phyloP scores from a whole-genome alignment of 1,140 invertebrate species.

The Hyles euphorbiae region DNA sequence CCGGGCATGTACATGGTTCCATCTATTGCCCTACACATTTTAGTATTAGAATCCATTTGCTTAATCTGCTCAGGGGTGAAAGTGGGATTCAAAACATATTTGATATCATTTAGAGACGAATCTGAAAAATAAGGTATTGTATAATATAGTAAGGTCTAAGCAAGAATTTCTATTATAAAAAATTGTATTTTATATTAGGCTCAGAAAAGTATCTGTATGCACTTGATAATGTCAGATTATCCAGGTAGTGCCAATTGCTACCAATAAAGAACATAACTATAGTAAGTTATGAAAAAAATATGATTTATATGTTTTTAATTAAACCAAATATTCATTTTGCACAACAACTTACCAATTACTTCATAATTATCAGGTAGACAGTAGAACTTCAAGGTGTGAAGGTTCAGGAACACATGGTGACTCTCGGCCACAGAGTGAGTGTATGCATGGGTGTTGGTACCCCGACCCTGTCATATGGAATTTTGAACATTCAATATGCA shows the following conservation, averaged over 20 bases:
- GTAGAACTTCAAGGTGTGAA: conserved; percentile 98
- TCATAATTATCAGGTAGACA: conserved; percentile 99
- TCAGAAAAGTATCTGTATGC: too few species aligned
- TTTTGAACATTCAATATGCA: too few species aligned
- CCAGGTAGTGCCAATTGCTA: too few species aligned
- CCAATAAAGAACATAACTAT: too few species aligned
- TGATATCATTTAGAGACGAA: conserved; percentile 98
- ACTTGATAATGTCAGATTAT: too few species aligned
- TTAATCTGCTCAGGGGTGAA: conserved; percentile 90
- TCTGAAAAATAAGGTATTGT: conserved; percentile 76
- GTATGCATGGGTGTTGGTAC: conserved; percentile 98
- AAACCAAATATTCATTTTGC: too few species aligned
- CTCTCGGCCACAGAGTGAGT: conserved; percentile 98
- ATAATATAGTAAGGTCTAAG: not conserved
- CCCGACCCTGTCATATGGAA: conserved; percentile 83
- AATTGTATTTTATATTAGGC: too few species aligned
- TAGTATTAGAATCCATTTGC: conserved; percentile 87
- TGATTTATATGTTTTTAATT: too few species aligned
- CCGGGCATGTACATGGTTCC: conserved; percentile 97
- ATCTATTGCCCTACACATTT: conserved; percentile 96
- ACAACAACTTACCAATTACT: conserved; percentile 87
- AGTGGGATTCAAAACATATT: conserved; percentile 99
- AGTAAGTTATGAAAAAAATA: too few species aligned
- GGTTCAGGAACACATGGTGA: conserved; percentile 98
- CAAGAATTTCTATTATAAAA: too few species aligned